Conservation (phyloP, 1,140 invertebrate genomes). For the Atopsyche davidsoni region DNA sequence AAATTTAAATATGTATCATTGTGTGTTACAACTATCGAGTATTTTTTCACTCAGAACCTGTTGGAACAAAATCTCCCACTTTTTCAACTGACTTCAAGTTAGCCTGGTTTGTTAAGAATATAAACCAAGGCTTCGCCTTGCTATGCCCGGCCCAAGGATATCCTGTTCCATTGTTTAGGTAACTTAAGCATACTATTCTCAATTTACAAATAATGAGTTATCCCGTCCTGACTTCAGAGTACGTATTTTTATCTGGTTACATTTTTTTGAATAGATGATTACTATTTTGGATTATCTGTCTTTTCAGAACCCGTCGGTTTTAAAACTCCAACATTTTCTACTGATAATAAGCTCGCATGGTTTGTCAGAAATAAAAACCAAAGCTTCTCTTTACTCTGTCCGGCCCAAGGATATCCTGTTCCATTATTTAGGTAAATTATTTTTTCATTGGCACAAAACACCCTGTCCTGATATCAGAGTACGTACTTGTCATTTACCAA, state of each 20-base stretch:
- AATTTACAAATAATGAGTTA: slow-evolving; percentile 36
- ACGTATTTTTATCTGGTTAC: background rate
- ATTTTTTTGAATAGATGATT: background rate
- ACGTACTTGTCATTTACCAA: slow-evolving; percentile 64
- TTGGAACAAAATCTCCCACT: slow-evolving; percentile 57
- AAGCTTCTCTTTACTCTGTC: slow-evolving; percentile 40
- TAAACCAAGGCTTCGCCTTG: slow-evolving; percentile 37
- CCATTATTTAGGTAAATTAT: slow-evolving; percentile 52
- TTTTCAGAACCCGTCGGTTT: slow-evolving; percentile 58
- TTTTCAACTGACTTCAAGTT: slow-evolving; percentile 54
- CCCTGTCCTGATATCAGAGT: slow-evolving; percentile 61
- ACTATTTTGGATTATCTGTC: slow-evolving; percentile 31
- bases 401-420: slow-evolving; percentile 55
- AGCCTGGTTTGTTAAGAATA: slow-evolving; percentile 39
- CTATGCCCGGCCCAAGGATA: slow-evolving; percentile 53
- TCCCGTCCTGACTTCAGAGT: slow-evolving; percentile 61
- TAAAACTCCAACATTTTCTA: slow-evolving; percentile 58
- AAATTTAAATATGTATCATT: background rate
- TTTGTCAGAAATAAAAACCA: slow-evolving; percentile 38
- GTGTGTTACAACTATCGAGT: slow-evolving; percentile 29
- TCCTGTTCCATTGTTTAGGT: slow-evolving; percentile 57
- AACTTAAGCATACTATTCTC: slow-evolving; percentile 22
- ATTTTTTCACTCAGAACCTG: slow-evolving; percentile 51
- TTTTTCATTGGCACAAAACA: slow-evolving; percentile 37
- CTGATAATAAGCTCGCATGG: slow-evolving; percentile 47